Percentiles rank a stretch among this genome's conserved stretches.
Conservation (phyloP, 1,140 invertebrate genomes). For the Pristionchus pacificus region DNA sequence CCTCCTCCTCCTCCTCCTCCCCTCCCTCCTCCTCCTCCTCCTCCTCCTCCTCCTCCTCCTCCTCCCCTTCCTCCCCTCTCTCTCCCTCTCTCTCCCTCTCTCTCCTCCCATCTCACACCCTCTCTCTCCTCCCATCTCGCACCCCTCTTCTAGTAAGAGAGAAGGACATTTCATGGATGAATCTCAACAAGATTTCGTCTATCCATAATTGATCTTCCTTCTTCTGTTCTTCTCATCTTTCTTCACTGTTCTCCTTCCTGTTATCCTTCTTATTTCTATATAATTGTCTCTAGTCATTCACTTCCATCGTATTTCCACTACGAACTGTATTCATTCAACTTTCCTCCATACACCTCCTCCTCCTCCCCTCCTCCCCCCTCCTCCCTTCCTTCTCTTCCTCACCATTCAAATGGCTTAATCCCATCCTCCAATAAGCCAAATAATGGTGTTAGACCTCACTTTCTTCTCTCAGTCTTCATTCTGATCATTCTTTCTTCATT, state of each 20-base stretch:
- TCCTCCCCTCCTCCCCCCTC: background rate
- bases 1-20: background rate
- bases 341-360: background rate
- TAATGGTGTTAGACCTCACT: slow-evolving; percentile 14
- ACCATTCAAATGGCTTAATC: background rate
- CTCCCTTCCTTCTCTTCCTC: background rate
- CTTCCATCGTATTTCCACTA: background rate
- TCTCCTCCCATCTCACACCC: too few species aligned
- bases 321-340: background rate
- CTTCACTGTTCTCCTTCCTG: background rate
- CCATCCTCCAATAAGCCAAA: background rate
- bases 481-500: background rate
- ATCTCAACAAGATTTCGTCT: too few species aligned
- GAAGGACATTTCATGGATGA: too few species aligned
- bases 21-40: background rate
- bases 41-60: slow-evolving; percentile 3
- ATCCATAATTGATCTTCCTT: slow-evolving; percentile 16
- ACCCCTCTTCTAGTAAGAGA: too few species aligned
- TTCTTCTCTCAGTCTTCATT: background rate
- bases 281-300: background rate
- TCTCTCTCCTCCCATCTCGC: too few species aligned
- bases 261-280: slow-evolving; percentile 1
- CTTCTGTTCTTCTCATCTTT: background rate
- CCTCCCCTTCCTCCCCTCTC: background rate
- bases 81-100: background rate